phyloP scores from a whole-genome alignment of 2,888 invertebrate species.

The Dryocosmus kuriphilus region DNA sequence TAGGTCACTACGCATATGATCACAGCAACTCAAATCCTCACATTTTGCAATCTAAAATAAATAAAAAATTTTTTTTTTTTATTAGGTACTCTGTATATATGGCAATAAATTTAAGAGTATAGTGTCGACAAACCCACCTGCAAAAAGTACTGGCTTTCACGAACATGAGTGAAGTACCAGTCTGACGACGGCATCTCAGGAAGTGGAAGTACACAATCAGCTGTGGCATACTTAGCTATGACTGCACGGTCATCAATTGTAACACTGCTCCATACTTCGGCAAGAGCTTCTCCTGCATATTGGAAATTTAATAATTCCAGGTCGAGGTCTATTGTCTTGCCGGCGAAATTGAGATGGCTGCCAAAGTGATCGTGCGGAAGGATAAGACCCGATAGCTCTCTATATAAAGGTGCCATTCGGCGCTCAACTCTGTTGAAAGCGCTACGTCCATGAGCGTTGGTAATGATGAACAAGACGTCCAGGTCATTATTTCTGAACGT shows the following conservation, averaged over 20 bases:
- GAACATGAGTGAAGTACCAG: slow-evolving; percentile 41
- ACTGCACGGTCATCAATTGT: slow-evolving; percentile 63
- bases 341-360: slow-evolving; percentile 63
- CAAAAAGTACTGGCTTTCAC: slow-evolving; percentile 34
- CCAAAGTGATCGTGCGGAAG: slow-evolving; percentile 65
- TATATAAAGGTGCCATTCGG: slow-evolving; percentile 64
- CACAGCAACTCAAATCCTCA: slow-evolving; percentile 49
- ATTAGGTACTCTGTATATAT: neutral
- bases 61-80: neutral
- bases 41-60: neutral
- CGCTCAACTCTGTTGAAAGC: slow-evolving; percentile 70
- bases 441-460: slow-evolving; percentile 65
- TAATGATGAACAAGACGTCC: slow-evolving; percentile 60
- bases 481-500: slow-evolving; percentile 57
- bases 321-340: slow-evolving; percentile 63
- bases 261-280: slow-evolving; percentile 66
- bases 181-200: slow-evolving; percentile 12
- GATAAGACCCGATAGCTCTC: slow-evolving; percentile 64
- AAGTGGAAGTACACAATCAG: slow-evolving; percentile 56
- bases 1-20: slow-evolving; percentile 46
- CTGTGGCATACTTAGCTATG: slow-evolving; percentile 47
- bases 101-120: neutral
- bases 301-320: slow-evolving; percentile 70
- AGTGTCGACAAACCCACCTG: slow-evolving; percentile 15
- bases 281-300: slow-evolving; percentile 66